These are phyloP conservation scores for Lepidurus arcticus DNA, from an alignment of 1,140 invertebrate genomes.

Conservation along the genomic window DNA sequence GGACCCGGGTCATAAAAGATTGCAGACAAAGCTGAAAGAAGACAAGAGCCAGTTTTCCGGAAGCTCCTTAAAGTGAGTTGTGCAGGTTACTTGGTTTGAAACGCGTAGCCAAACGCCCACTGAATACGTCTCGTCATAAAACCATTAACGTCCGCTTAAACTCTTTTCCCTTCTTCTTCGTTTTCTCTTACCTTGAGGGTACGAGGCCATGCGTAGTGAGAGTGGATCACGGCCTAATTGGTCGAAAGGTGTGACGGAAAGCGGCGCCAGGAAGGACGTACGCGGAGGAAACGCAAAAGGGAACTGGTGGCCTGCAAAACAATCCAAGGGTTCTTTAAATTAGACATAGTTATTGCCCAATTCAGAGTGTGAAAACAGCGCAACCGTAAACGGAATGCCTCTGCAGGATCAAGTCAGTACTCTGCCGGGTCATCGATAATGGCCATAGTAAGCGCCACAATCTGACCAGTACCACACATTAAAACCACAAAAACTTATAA, in stretches of 20 bases:
- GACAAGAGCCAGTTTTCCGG: not conserved
- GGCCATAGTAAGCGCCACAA: too few species aligned
- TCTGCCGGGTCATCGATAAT: too few species aligned
- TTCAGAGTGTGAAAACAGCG: not conserved
- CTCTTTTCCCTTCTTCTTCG: not conserved
- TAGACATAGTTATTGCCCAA: not conserved
- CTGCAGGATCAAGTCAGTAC: too few species aligned
- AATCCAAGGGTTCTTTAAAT: not conserved
- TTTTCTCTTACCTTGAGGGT: not conserved
- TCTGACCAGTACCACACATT: too few species aligned
- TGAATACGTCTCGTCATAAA: not conserved
- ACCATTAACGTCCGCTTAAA: not conserved
- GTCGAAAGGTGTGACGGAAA: slow-evolving; percentile 17
- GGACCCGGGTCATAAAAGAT: not conserved
- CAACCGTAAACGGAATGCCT: not conserved
- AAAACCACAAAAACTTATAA: too few species aligned
- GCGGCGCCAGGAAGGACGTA: not conserved
- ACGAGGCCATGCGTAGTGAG: not conserved
- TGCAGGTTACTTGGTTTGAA: not conserved
- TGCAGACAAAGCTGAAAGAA: not conserved
- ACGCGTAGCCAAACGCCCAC: slow-evolving; percentile 9
- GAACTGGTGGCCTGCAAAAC: not conserved
- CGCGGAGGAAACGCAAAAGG: not conserved
- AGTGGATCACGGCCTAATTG: slow-evolving; percentile 11
- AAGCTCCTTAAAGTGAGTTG: slow-evolving; percentile 7